phyloP scores from a whole-genome alignment of 2,888 invertebrate species.

The Metallyticus violacea region DNA sequence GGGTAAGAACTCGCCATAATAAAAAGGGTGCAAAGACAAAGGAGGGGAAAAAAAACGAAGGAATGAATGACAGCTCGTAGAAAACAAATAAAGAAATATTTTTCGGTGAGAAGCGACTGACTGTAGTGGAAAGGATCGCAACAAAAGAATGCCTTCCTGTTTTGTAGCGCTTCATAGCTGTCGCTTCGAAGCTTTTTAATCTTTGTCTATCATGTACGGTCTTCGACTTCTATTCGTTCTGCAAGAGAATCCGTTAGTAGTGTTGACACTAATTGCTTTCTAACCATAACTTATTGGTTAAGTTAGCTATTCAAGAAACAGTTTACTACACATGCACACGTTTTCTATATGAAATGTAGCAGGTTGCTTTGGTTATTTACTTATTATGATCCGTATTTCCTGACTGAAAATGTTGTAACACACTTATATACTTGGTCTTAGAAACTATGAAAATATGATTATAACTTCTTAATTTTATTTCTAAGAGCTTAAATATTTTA shows the following conservation, averaged over 20 bases:
- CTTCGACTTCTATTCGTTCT: too few species aligned
- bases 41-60: neutral
- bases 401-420: too few species aligned
- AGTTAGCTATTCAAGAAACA: too few species aligned
- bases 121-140: neutral
- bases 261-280: neutral
- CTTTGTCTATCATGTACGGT: neutral
- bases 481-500: too few species aligned
- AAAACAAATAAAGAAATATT: slow-evolving; percentile 13
- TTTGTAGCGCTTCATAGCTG: neutral
- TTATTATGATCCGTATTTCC: too few species aligned
- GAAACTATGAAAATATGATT: too few species aligned
- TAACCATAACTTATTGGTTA: neutral
- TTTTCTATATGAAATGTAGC: too few species aligned
- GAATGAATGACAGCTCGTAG: slow-evolving; percentile 16
- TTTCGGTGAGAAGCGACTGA: neutral
- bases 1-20: neutral
- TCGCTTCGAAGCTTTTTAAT: too few species aligned
- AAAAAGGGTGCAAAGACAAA: neutral
- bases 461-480: too few species aligned
- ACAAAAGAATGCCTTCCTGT: slow-evolving; percentile 3
- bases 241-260: neutral
- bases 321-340: too few species aligned
- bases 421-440: too few species aligned
- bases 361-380: too few species aligned